Base-by-base conservation (phyloP, 2,113 vertebrate species). In the Cyprinodon tularosa region DNA sequence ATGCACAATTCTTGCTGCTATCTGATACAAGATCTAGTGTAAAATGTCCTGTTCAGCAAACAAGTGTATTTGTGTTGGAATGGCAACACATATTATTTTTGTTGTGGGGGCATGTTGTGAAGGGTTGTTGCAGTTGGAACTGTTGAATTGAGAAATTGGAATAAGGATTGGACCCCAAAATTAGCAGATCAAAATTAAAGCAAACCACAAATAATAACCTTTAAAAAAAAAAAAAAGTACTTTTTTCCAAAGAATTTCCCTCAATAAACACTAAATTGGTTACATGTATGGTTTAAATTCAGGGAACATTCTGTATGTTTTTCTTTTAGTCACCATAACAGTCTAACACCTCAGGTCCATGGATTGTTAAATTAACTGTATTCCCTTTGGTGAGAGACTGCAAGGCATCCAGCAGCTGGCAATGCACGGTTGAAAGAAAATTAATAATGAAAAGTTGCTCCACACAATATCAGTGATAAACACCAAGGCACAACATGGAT, bases 401-500 rank as follows among this genome's bases (percentile, higher is more conserved):
- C 73, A 72, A 84, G 78, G 57, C 74, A 83, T 66, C 68, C 72
- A 81, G 65, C 67, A 67, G 82, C 68, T 59, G 39, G 61, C 62
- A 85, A 89, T 82, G 77, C 84, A 50, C 6, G 8, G 68, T 78
- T 80, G 80, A 80, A 69, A 62, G 70, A 77, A 77, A 79, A 73
- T 67, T 86, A 83, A 86, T 85, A 86, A 87, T 83, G 76, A 84
- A 48, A 42, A 62, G 74, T 84, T 84, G 86, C 86, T 89, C 84
- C 50, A 53, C 20, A 76, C 72, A 62, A 59, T 6, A 17, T 73
- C 22, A 73, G 48, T 37, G 38, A 75, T 53, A 44, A 76, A 72
- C 77, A 60, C n/a, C 50, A 57, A 57, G 7, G n/a, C 17, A n/a
- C 50, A 9, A n/a, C n/a, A 8, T 57, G 50, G 20, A n/a, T 57